Evolutionary conservation across 2,888 invertebrate species (phyloP), one percentile per base, ranked within the genome.

Genomic region (Drosophila ustulata): DNA sequence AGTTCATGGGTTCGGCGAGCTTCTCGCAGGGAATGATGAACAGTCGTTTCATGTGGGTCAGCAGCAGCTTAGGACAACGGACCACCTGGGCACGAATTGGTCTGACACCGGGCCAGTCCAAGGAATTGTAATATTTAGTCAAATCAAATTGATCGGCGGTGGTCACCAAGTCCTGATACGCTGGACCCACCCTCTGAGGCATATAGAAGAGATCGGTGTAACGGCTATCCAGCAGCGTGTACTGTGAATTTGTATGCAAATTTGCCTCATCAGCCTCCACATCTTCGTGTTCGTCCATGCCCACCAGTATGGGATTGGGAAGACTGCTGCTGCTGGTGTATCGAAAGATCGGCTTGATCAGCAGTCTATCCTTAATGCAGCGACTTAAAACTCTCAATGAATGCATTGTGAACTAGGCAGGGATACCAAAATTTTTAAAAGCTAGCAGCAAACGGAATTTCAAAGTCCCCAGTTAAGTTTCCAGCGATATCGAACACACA

Each of bases 161-260:
- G 4, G 80, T 69, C 1, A 70, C 49, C 0, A 66, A 30, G 9
- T 74, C 68, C 47, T 87, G 89, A 63, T 87, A 81, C 2, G 77
- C 77, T 0, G 81, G 73, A 4, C 89, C 79, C 5, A 89, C 71
- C 11, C 18, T 46, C 26, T 75, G 58, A 3, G 89, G 77, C 82
- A 87, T 75, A 66, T 71, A 84, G 8, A 85, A 84, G 0, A 75
- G 32, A 49, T 87, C 63, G 3, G 68, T 56, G 7, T 43, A 52
- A 1, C 69, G 65, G 52, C 78, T 72, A 2, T 65, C 55, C 34
- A 85, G 26, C 23, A 77, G 75, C 1, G 80, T 62, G 43, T 34
- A 73, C 1, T 55, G 0, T 2, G 63, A 37, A 52, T 77, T 23
- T 4, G 51, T 30, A 3, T 9, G 13, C 2, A 23, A 3, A 30